Evolutionary conservation across 2,797 vertebrate genomes (phyloP).

Genomic region (Tokudaia tokunoshimensis): DNA sequence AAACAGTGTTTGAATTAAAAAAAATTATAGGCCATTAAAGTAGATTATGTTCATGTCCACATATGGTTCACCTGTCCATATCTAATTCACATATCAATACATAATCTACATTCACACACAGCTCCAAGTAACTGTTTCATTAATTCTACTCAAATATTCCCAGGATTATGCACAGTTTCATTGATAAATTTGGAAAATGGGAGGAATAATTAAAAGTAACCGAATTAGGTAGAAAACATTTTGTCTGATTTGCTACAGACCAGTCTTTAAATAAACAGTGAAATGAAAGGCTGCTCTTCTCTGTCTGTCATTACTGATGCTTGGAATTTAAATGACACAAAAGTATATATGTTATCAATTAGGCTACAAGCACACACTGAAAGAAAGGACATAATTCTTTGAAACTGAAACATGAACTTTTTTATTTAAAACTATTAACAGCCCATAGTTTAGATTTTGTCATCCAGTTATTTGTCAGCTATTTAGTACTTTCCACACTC

Average conservation of each 20-base stretch:
- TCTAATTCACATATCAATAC: background rate
- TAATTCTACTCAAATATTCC: background rate
- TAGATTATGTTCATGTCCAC: background rate
- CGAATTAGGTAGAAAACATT: background rate
- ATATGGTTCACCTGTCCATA: background rate
- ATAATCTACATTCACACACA: background rate
- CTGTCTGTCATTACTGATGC: background rate
- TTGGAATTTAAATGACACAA: background rate
- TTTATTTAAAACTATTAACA: background rate
- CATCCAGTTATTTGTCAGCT: background rate
- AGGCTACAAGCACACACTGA: background rate
- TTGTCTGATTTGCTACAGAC: background rate
- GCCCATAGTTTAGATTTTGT: background rate
- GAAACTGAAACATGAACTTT: background rate
- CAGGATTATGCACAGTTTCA: too few relatives aligned
- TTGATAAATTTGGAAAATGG: background rate
- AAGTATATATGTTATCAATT: background rate
- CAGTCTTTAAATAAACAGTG: background rate
- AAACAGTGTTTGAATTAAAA: background rate
- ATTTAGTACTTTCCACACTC: background rate
- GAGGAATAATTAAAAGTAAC: background rate
- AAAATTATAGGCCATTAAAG: background rate
- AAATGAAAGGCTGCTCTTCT: background rate
- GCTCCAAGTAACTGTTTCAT: fast-evolving
- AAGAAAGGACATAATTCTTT: background rate